A percentile compares a stretch with the other conserved stretches of the same genome.
Evolutionary conservation across 2,888 invertebrate genomes (phyloP).

Genomic region (Orchestes rusci): DNA sequence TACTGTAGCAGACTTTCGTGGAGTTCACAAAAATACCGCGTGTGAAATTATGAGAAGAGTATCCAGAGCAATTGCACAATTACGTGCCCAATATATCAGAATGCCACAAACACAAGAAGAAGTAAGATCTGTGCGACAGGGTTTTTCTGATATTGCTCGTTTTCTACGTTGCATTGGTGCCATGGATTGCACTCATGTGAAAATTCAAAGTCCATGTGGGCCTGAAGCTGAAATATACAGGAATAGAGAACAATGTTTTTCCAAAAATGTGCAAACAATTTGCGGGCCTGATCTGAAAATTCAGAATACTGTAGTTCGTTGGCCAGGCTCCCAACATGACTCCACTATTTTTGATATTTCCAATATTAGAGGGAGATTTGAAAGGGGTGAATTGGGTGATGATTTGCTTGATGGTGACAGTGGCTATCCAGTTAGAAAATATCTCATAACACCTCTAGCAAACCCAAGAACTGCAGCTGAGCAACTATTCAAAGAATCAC

Average conservation of each 20-base stretch:
- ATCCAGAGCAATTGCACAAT: slow-evolving; percentile 12
- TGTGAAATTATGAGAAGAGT: slow-evolving; percentile 9
- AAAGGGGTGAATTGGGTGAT: slow-evolving; percentile 2
- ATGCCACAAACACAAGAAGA: slow-evolving; percentile 17
- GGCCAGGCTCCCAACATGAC: no score
- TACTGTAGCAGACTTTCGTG: slow-evolving; percentile 11
- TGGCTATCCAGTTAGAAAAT: slow-evolving; percentile 5
- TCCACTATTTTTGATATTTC: no score
- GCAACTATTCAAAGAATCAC: background rate
- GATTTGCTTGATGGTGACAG: slow-evolving; percentile 5
- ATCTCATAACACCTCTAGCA: slow-evolving; percentile 4
- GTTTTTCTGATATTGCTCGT: slow-evolving; percentile 26
- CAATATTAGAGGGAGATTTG: no score
- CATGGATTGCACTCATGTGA: slow-evolving; percentile 8
- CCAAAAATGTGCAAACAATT: slow-evolving; percentile 10
- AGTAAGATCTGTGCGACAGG: slow-evolving; percentile 10
- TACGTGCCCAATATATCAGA: slow-evolving; percentile 13
- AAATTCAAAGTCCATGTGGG: slow-evolving; percentile 3
- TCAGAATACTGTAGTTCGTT: slow-evolving; percentile 10
- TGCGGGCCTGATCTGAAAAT: slow-evolving; percentile 6
- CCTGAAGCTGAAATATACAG: slow-evolving; percentile 10
- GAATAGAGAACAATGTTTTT: slow-evolving; percentile 13
- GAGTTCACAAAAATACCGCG: slow-evolving; percentile 11
- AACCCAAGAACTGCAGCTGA: slow-evolving; percentile 9
- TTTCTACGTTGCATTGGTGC: slow-evolving; percentile 21